phyloP scores from a whole-genome alignment of 2,113 vertebrate species.

The Megaceryle maxima region DNA sequence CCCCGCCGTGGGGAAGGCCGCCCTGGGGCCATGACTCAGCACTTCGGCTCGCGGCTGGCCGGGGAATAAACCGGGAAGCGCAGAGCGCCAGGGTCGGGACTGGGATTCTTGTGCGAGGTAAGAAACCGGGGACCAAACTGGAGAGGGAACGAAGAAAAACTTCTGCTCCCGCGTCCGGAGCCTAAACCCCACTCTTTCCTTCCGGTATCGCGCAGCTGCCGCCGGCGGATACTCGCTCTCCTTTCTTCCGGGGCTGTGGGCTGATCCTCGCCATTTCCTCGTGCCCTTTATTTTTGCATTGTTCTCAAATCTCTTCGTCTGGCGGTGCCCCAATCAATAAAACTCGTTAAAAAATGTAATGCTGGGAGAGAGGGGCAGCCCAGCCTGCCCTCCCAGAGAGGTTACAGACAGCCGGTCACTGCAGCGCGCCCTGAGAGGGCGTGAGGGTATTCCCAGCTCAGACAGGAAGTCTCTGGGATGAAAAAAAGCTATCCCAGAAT shows the following conservation, averaged over 20 bases:
- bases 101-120: background rate
- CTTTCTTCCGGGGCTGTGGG: too few relatives aligned
- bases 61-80: background rate
- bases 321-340: accelerated
- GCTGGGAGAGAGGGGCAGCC: background rate
- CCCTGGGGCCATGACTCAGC: background rate
- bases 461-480: background rate
- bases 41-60: accelerated
- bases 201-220: accelerated
- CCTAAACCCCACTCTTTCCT: too few relatives aligned
- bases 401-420: background rate
- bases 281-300: accelerated
- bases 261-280: accelerated
- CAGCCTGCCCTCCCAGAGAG: too few relatives aligned
- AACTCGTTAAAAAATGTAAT: background rate
- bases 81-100: too few relatives aligned
- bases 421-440: background rate
- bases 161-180: accelerated
- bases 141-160: background rate
- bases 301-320: background rate
- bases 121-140: accelerated
- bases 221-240: too few relatives aligned
- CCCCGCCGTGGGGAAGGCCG: background rate
- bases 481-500: background rate
- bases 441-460: background rate